These are phyloP conservation scores for Nemotelus pantherinus DNA, from an alignment of 2,888 invertebrate species.

Conservation along the genomic window DNA sequence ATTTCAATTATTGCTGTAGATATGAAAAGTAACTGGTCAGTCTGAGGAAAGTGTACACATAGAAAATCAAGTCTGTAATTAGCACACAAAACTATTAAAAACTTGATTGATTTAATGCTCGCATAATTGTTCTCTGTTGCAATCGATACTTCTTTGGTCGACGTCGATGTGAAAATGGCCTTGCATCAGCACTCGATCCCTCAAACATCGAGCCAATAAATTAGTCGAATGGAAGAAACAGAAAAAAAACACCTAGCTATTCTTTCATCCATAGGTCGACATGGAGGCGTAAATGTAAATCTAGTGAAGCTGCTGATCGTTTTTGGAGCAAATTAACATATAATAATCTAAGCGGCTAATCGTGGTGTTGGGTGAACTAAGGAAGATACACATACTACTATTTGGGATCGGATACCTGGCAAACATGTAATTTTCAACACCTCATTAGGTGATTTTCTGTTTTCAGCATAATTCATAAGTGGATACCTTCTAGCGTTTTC, in stretches of 20 bases:
- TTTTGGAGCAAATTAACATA: slow-evolving; percentile 43
- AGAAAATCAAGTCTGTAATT: too few species aligned
- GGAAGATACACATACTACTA: background rate
- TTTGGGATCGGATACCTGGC: slow-evolving; percentile 1
- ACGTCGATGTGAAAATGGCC: too few species aligned
- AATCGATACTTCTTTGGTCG: too few species aligned
- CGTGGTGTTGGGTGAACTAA: background rate
- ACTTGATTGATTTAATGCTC: too few species aligned
- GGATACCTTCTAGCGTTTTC: background rate
- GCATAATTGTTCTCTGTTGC: too few species aligned
- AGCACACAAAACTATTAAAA: too few species aligned
- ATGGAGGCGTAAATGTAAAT: slow-evolving; percentile 43
- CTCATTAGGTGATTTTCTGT: slow-evolving; percentile 37
- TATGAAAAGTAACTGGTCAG: too few species aligned
- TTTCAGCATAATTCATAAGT: slow-evolving; percentile 18
- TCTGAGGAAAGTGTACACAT: too few species aligned
- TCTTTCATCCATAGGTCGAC: slow-evolving; percentile 25
- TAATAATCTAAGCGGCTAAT: slow-evolving; percentile 39
- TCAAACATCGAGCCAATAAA: background rate
- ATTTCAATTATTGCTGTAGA: too few species aligned
- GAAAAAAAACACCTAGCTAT: slow-evolving; percentile 13
- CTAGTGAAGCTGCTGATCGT: slow-evolving; percentile 40
- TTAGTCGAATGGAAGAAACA: slow-evolving; percentile 23
- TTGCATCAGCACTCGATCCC: too few species aligned
- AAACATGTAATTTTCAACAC: slow-evolving; percentile 44